Conservation (phyloP, 2,797 vertebrate species). For the Bovichtus diacanthus region DNA sequence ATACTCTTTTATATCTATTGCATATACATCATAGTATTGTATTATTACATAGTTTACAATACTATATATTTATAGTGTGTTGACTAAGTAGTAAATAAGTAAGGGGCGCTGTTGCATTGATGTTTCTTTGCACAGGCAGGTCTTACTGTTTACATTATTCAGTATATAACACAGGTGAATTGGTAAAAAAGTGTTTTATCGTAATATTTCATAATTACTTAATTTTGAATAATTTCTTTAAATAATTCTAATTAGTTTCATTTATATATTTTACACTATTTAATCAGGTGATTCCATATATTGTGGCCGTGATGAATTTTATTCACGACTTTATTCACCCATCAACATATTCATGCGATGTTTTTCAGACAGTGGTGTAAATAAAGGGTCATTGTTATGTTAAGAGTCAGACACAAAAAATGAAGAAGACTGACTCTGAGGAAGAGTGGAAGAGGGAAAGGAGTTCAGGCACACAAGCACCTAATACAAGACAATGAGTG, state of each 20-base stretch:
- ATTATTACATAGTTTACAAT: not conserved
- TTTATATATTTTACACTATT: not conserved
- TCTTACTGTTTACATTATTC: not conserved
- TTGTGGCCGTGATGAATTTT: too few relatives aligned
- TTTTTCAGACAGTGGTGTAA: too few relatives aligned
- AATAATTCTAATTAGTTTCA: too few relatives aligned
- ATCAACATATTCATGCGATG: too few relatives aligned
- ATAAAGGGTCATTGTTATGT: too few relatives aligned
- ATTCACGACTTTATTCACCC: too few relatives aligned
- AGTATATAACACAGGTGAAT: not conserved
- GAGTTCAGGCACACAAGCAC: not conserved
- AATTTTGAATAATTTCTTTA: not conserved
- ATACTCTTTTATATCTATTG: not conserved
- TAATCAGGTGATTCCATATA: too few relatives aligned
- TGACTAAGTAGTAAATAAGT: not conserved
- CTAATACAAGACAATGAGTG: constrained; percentile 5
- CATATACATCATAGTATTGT: not conserved
- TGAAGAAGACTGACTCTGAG: not conserved
- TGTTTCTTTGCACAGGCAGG: not conserved
- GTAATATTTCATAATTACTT: not conserved
- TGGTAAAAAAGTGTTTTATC: too few relatives aligned
- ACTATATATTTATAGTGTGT: not conserved
- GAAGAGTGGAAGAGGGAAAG: not conserved
- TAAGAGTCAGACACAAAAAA: not conserved
- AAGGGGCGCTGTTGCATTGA: not conserved